phyloP scores from a whole-genome alignment of 1,140 invertebrate species.

The Drosophila pruinosa region DNA sequence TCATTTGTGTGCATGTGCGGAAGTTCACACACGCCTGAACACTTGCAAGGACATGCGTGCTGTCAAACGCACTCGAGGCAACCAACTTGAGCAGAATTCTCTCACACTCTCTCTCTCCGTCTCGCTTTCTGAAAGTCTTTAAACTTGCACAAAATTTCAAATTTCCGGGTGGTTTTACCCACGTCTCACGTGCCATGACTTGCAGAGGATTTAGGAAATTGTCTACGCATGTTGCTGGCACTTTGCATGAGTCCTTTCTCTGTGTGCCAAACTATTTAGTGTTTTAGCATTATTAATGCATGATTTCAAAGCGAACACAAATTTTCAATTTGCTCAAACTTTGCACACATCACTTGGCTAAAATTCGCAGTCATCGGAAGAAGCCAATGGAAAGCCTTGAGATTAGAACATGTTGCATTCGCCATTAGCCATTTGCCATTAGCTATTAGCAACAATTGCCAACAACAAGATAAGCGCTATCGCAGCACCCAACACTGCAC shows the following conservation, averaged over 20 bases:
- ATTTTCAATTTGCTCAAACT: slow-evolving; percentile 68
- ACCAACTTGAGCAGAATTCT: not conserved
- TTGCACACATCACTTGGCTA: slow-evolving; percentile 9
- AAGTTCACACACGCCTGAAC: slow-evolving; percentile 79
- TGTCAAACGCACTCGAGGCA: slow-evolving; percentile 64
- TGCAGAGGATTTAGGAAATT: slow-evolving; percentile 63
- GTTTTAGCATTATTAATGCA: slow-evolving; percentile 72
- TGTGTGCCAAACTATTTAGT: slow-evolving; percentile 59
- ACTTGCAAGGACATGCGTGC: slow-evolving; percentile 57
- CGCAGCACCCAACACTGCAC: slow-evolving; percentile 17
- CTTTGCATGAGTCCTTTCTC: slow-evolving; percentile 47
- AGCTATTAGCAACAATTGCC: slow-evolving; percentile 34
- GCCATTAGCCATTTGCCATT: slow-evolving; percentile 2
- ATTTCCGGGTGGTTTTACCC: slow-evolving; percentile 58
- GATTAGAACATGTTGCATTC: slow-evolving; percentile 35
- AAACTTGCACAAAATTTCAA: slow-evolving; percentile 70
- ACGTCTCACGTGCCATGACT: slow-evolving; percentile 22
- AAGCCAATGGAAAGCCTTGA: slow-evolving; percentile 4
- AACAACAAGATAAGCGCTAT: slow-evolving; percentile 35
- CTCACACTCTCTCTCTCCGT: not conserved
- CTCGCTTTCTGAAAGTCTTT: not conserved
- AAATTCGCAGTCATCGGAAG: not conserved
- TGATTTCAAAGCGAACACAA: slow-evolving; percentile 65
- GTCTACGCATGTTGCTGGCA: slow-evolving; percentile 77
- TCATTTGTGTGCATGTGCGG: slow-evolving; percentile 68